phyloP scores from a whole-genome alignment of 2,888 invertebrate species.

The Automeris io region DNA sequence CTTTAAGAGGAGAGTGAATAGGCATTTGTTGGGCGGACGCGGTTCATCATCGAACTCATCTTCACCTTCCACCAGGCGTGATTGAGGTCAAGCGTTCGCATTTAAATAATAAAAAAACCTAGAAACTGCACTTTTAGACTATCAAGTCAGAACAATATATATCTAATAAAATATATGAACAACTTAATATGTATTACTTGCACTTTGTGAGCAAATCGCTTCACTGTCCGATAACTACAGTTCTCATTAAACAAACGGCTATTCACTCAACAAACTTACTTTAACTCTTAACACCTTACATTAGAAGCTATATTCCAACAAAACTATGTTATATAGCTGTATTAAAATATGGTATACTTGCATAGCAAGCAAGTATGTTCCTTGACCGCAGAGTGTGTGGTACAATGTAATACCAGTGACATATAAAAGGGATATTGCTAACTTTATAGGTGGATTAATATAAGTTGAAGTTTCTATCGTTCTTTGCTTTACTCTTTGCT shows the following conservation, averaged over 20 bases:
- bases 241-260: neutral
- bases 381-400: constrained; percentile 8
- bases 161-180: too few species aligned
- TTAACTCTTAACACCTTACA: neutral
- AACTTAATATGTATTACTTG: too few species aligned
- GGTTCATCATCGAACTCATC: too few species aligned
- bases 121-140: too few species aligned
- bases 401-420: constrained; percentile 1
- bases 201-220: neutral
- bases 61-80: too few species aligned
- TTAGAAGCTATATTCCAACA: constrained; percentile 10
- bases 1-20: too few species aligned
- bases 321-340: neutral
- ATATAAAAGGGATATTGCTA: neutral
- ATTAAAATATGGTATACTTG: neutral
- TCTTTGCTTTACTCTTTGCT: too few species aligned
- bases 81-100: too few species aligned
- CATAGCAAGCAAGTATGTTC: constrained; percentile 6
- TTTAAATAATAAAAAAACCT: too few species aligned
- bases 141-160: too few species aligned
- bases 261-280: neutral
- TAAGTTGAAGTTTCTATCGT: neutral
- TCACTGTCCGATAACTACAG: neutral
- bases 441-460: neutral
- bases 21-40: too few species aligned